phyloP scores from a whole-genome alignment of 2,888 invertebrate genomes.

The Hipparchia semele region DNA sequence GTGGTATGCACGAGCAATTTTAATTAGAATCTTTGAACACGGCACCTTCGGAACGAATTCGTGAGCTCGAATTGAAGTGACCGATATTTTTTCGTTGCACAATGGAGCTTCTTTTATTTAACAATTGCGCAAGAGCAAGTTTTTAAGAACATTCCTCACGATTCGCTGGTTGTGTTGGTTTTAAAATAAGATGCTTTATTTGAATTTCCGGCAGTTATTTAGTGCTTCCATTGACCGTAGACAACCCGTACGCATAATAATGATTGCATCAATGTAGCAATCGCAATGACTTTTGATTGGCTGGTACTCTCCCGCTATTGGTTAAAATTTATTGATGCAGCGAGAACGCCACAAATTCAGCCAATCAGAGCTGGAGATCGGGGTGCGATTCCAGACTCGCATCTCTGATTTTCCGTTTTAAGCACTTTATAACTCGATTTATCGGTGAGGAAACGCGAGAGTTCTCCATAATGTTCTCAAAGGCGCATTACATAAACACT shows the following conservation, averaged over 20 bases:
- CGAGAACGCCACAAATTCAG: too few relatives aligned
- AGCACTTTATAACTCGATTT: too few relatives aligned
- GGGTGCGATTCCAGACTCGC: too few relatives aligned
- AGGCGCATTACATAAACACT: too few relatives aligned
- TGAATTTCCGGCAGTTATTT: neutral
- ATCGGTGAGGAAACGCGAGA: too few relatives aligned
- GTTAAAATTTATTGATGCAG: too few relatives aligned
- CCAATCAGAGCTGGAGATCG: too few relatives aligned
- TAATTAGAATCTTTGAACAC: conserved; percentile 12
- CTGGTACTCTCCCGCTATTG: too few relatives aligned
- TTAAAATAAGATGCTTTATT: conserved; percentile 15
- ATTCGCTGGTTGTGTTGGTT: conserved; percentile 25
- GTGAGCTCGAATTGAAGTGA: conserved; percentile 14
- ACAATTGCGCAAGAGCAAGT: conserved; percentile 16
- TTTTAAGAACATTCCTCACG: conserved; percentile 25
- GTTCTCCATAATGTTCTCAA: too few relatives aligned
- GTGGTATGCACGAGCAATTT: conserved; percentile 17
- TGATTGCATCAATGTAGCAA: too few relatives aligned
- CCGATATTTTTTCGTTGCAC: conserved; percentile 21
- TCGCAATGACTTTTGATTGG: too few relatives aligned
- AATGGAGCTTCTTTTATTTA: conserved; percentile 17
- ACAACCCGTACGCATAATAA: neutral
- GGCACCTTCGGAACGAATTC: conserved; percentile 14
- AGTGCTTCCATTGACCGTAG: neutral
- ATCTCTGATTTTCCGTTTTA: too few relatives aligned